Base-by-base conservation (phyloP, 2,888 invertebrate genomes). In the Synergus gifuensis region DNA sequence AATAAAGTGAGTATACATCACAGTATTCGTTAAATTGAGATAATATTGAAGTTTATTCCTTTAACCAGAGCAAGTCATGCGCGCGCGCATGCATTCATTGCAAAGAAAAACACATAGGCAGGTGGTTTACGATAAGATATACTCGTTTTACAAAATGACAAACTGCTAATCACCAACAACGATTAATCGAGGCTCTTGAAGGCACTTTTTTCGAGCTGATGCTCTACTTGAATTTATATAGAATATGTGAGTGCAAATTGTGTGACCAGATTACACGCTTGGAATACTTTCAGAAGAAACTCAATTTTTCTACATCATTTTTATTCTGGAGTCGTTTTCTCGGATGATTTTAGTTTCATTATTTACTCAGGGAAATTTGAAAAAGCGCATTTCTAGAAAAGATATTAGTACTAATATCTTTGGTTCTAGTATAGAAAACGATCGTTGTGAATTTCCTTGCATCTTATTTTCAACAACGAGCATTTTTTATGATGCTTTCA, bases 81-180 rank as follows among this genome's bases (percentile, higher is more conserved):
- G 16, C 36, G 28, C 40, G 28, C 28, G 28, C 28, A 28, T 28
- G 28, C 3, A 28, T 28, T 28, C 2, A 8, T n/a, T n/a, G 49
- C 40, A 3, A 46, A n/a, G 16, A 67, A 22, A 67, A 67, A 46
- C 18, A 40, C 28, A 28, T 11, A 44, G 42, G 12, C 54, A 54
- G 40, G 67, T 67, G 44, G 28, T 28, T 28, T 49, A 54, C 36
- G 73, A 73, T 73, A 73, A 73, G 73, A 73, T 73, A 69, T 49
- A 44, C 22, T 42, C 18, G 22, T 73, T 28, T 36, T 36, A 54
- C 12, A 73, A 54, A 54, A 73, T 49, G 73, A 73, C 36, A 36
- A 73, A 22, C 36, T 54, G 36, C n/a, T 73, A 73, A 54, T 73
- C 73, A 73, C 28, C 54, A n/a, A 36, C n/a, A 36, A 73, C 28